Base-by-base conservation (phyloP, 35 echinoderm and acorn worm species). In the Apostichopus parvimensis region DNA sequence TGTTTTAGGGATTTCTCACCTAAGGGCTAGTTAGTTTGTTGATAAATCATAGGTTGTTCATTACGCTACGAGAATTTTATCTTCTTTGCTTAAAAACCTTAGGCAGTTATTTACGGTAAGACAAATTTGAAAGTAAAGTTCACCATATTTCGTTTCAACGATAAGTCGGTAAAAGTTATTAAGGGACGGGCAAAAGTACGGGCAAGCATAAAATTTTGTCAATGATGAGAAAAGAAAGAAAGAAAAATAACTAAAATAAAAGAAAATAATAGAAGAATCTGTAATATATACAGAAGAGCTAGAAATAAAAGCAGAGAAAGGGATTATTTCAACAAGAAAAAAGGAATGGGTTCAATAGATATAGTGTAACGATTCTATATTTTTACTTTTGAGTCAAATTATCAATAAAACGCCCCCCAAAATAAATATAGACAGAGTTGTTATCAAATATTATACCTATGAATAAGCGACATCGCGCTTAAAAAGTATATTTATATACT, bases 1-100 rank as follows among this genome's bases (percentile, higher is more conserved):
- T 87, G 85, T 87, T 87, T 87, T 87, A 66, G 22, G 64, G 85
- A 87, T 57, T 87, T 56, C 18, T 28, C 85, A 24, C 85, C 85
- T 59, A n/a, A 87, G 57, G 85, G 57, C 57, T 87, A 7, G 85
- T 66, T 59, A 87, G 13, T 21, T 68, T 15, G 57, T 58, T 87
- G 79, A 87, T 71, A 87, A 65, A 87, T 71, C 57, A 23, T 34
- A 28, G 85, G 34, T 56, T 71, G 85, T 45, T 87, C 57, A 87
- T 87, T 59, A 87, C 57, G 78, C 6, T 54, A 80, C 22, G 34
- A 45, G 34, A 28, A 12, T 18, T 24, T 22, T 12, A 13, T 80
- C 78, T 54, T 24, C 23, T 12, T 54, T 28, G 6, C 52, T 17
- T 17, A 80, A 13, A 80, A 80, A 13, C 78, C 22, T 12, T 22